Base-by-base conservation (phyloP, 2,888 invertebrate species). In the Hipparchia sbordonii region DNA sequence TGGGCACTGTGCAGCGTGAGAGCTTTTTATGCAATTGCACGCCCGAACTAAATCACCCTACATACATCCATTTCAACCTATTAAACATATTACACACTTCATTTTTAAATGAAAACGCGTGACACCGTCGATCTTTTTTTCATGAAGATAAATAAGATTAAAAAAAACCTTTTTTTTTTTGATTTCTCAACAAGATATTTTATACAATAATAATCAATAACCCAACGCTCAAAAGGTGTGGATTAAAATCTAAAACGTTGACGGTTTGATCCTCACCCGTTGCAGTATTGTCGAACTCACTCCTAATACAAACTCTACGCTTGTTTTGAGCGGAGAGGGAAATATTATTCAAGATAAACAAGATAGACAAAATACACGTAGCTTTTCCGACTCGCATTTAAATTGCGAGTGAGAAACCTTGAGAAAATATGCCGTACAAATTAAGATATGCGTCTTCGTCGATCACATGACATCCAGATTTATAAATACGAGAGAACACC, bases 401-500 rank as follows among this genome's bases (percentile, higher is more conserved):
- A 84, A 84, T 81, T 83, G 79, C 80, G 81, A 84, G 82, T 80
- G 82, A 82, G 77, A 82, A 81, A 81, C 81, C 82, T 83, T 85
- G 84, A 82, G 85, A 86, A 83, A 85, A 87, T 87, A 88, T 85
- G 87, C 87, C 89, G 86, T 86, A 89, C 89, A 89, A 89, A 89
- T 90, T 87, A 84, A 78, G 81, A 88, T 87, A 87, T 88, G 78
- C 88, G 88, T 89, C 87, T 82, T 79, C 76, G 74, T 77, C 82
- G 81, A 85, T 86, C 89, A 89, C 87, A 88, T 88, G 89, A 88
- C 88, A 87, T 73, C 81, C 81, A 85, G 88, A 89, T 90, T 90
- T 89, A 89, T 88, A 87, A 84, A 86, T 85, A 84, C 87, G 87
- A 88, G 85, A 87, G 87, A 88, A 87, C 86, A 87, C 87, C 86